phyloP scores from a whole-genome alignment of 1,140 invertebrate genomes.

The Asbolus verrucosus region DNA sequence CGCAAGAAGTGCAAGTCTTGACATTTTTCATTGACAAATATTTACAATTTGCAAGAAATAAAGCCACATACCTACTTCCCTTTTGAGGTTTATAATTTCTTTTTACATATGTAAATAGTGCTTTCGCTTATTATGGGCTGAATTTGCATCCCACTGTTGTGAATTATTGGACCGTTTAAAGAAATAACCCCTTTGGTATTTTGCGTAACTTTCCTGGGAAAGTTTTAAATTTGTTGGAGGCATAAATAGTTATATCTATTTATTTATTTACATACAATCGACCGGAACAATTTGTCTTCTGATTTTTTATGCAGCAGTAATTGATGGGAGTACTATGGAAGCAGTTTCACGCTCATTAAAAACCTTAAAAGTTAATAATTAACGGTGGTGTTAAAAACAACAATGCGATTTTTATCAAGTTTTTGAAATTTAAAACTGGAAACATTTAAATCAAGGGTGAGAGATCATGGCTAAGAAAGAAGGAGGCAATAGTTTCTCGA shows the following conservation, averaged over 20 bases:
- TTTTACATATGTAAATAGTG: no score
- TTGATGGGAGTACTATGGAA: slow-evolving; percentile 24
- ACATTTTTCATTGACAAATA: slow-evolving; percentile 18
- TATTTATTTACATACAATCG: slow-evolving; percentile 29
- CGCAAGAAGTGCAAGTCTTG: no score
- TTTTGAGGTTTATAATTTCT: no score
- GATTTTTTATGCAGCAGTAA: slow-evolving; percentile 24
- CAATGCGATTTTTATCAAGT: no score
- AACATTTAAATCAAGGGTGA: no score
- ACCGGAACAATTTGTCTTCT: slow-evolving; percentile 34
- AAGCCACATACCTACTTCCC: no score
- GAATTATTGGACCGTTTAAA: no score
- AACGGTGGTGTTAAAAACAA: slow-evolving; percentile 8
- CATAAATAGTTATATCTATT: slow-evolving; percentile 12
- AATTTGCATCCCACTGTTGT: no score
- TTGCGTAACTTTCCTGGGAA: slow-evolving; percentile 24
- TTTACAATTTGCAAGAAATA: no score
- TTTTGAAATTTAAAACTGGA: no score
- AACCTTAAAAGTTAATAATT: slow-evolving; percentile 27
- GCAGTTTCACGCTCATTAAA: slow-evolving; percentile 33
- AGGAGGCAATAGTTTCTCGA: no score
- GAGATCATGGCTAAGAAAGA: background rate
- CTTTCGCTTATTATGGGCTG: no score
- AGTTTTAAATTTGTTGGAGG: slow-evolving; percentile 30
- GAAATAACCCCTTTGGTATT: background rate